Evolutionary conservation across 2,797 vertebrate species (phyloP), one percentile per base, ranked within the genome.

Genomic region (Sphenopsis melanotis): DNA sequence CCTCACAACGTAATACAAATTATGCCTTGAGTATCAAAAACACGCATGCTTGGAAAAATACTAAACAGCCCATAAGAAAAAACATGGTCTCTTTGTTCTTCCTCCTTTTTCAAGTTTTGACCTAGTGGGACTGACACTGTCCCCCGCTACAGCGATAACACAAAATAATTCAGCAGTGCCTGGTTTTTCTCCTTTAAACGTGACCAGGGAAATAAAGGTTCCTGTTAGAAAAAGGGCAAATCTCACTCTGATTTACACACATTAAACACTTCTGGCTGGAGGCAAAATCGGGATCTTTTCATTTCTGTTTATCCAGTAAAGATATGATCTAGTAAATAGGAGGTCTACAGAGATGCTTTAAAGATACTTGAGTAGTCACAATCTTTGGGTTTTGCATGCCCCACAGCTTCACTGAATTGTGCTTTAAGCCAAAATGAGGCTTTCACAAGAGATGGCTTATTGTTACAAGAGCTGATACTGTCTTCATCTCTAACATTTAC

Each of bases 301-400:
- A 91, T 63, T 91, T 91, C 74, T 91, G 74, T 93, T 94, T 96
- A 94, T 83, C 49, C 63, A 68, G 37, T 30, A 77, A 52, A 93
- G 91, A 75, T 88, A 84, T 2, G 61, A 87, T 81, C 84, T 85
- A 37, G 68, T 87, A 95, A 95, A 94, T 71, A 87, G 5, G 15
- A 89, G 49, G 32, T 70, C 90, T 65, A 66, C 1, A 6, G 87
- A 93, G 65, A 76, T 76, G 34, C n/a, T 88, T 92, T 91, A 92
- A 79, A 94, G 79, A 65, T 52, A 83, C 30, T 81, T 83, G 79
- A 76, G 60, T 41, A 70, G 86, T 57, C 83, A 64, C 52, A 52
- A 13, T 79, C 77, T 78, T 46, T 3, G 59, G 20, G 75, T 36
- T 93, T 70, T 53, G 50, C 60, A 30, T 30, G 30, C 27, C 66